phyloP scores from a whole-genome alignment of 2,113 vertebrate genomes.

The Lepus timidus region DNA sequence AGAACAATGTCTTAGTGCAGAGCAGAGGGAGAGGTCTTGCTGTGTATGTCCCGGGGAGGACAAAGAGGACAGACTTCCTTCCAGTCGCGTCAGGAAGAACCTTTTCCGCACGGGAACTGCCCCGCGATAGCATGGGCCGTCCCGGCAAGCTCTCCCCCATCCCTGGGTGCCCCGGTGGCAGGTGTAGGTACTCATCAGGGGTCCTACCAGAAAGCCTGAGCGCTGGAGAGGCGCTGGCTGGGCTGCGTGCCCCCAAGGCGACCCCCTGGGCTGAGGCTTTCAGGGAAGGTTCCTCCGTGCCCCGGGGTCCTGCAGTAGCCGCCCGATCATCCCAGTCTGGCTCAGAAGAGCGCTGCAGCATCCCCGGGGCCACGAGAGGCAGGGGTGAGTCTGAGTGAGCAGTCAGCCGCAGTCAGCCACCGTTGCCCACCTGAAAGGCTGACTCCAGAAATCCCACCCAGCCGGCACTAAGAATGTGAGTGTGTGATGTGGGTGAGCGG shows the following conservation, averaged over 20 bases:
- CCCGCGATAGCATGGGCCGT: neutral
- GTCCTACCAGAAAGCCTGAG: neutral
- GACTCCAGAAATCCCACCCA: neutral
- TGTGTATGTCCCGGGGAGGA: neutral
- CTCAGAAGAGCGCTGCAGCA: neutral
- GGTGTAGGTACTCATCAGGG: neutral
- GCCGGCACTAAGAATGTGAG: neutral
- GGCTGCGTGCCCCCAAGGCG: neutral
- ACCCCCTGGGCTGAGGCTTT: neutral
- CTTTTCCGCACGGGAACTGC: neutral
- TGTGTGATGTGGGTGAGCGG: neutral
- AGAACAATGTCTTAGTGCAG: too few species aligned
- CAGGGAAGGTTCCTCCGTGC: neutral
- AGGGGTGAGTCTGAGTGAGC: neutral
- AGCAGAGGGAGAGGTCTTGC: neutral
- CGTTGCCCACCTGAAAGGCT: neutral
- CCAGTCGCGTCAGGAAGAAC: neutral
- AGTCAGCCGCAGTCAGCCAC: neutral
- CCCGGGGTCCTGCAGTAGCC: neutral
- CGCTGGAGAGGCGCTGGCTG: neutral
- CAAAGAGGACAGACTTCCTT: neutral
- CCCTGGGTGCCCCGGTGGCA: neutral
- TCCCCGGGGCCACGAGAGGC: fast-evolving
- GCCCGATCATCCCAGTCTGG: neutral
- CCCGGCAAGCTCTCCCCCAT: neutral